Percentiles rank a stretch among this genome's conserved stretches.
Evolutionary conservation across 2,113 vertebrate species (phyloP).

Genomic region (Labrus mixtus): DNA sequence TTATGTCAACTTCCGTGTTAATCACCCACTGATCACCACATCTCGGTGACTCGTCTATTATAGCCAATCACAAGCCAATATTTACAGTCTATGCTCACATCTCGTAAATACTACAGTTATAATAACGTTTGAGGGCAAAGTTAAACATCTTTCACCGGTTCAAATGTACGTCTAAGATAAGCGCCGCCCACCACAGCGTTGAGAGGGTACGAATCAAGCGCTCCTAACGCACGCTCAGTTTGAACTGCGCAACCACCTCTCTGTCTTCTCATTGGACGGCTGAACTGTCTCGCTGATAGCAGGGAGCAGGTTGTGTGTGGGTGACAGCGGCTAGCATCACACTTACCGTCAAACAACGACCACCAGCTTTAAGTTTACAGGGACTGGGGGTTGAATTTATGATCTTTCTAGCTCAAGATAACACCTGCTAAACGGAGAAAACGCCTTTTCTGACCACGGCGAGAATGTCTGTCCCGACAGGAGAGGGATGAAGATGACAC

Average conservation of each 20-base stretch:
- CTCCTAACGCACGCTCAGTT: background rate
- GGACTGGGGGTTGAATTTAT: background rate
- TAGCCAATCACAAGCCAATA: too few relatives aligned
- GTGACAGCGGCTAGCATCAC: constrained; percentile 50
- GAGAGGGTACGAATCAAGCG: background rate
- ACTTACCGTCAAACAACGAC: background rate
- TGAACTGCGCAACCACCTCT: constrained; percentile 46
- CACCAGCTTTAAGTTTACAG: too few relatives aligned
- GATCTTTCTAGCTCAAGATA: background rate
- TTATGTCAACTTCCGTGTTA: background rate
- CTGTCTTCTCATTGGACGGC: constrained; percentile 58
- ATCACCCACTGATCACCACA: background rate
- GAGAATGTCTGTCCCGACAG: constrained; percentile 78
- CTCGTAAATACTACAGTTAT: rapidly evolving
- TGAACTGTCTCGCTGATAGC: background rate
- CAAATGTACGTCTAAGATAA: background rate
- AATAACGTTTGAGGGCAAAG: background rate
- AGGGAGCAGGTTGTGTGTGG: constrained; percentile 31
- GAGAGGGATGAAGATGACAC: constrained; percentile 80
- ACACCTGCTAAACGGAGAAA: background rate
- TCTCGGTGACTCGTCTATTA: background rate
- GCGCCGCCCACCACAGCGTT: background rate
- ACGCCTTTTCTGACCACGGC: constrained; percentile 20
- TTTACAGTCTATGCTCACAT: too few relatives aligned
- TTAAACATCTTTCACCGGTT: rapidly evolving